Conservation (phyloP, 1,140 invertebrate genomes). For the Zeugodacus cucurbitae region DNA sequence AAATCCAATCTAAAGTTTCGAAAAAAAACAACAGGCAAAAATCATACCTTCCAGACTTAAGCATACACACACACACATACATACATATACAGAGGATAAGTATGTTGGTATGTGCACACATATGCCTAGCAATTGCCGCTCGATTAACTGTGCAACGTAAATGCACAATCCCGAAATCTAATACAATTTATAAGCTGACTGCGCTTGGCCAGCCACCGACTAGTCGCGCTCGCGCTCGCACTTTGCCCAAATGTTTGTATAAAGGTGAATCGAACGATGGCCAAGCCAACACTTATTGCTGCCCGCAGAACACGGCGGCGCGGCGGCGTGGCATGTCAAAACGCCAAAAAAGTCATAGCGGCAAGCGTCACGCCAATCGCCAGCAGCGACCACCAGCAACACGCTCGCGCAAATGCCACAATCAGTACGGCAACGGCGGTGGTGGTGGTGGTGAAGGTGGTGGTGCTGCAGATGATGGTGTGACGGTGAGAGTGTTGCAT, state of each 20-base stretch:
- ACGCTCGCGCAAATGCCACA: not conserved
- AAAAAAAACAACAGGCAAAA: not conserved
- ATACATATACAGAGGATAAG: too few species aligned
- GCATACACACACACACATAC: not conserved
- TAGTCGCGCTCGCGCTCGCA: not conserved
- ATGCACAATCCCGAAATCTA: not conserved
- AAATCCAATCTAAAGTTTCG: slow-evolving; percentile 26
- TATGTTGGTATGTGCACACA: too few species aligned
- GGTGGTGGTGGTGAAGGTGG: not conserved
- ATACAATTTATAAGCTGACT: slow-evolving; percentile 22
- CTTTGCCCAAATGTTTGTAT: not conserved
- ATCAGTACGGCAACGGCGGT: not conserved
- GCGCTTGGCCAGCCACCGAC: not conserved
- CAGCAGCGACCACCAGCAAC: slow-evolving; percentile 19
- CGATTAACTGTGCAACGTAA: not conserved
- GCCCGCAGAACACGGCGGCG: not conserved
- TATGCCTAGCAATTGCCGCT: not conserved
- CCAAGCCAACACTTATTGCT: not conserved
- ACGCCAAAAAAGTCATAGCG: slow-evolving; percentile 21
- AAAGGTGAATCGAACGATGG: slow-evolving; percentile 31
- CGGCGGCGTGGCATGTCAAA: not conserved
- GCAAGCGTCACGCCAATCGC: slow-evolving; percentile 29
- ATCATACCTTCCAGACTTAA: not conserved
- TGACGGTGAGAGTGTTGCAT: slow-evolving; percentile 1
- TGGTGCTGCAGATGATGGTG: not conserved